phyloP scores from a whole-genome alignment of 2,113 vertebrate genomes.

The Chamaetylas fuelleborni region DNA sequence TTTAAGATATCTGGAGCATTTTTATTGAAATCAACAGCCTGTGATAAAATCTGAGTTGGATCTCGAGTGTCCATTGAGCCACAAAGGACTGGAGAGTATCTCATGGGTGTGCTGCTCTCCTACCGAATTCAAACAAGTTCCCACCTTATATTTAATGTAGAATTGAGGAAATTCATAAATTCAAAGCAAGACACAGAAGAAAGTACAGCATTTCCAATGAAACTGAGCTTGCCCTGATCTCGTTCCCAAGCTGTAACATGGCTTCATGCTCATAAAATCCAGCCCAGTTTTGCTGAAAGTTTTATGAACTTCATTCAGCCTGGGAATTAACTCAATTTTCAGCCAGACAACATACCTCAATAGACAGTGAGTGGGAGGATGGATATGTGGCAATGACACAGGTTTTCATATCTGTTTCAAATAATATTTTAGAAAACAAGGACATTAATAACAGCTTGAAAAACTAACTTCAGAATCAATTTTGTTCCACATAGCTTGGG shows the following conservation, averaged over 20 bases:
- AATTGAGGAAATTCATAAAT: background rate
- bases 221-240: background rate
- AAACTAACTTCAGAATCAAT: background rate
- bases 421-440: constrained; percentile 16
- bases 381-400: background rate
- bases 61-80: background rate
- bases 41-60: background rate
- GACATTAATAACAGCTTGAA: constrained; percentile 14
- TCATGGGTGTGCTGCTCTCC: background rate
- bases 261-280: background rate
- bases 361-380: constrained; percentile 6
- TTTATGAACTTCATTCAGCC: constrained; percentile 4
- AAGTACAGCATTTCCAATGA: background rate
- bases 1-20: background rate
- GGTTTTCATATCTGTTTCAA: constrained; percentile 1
- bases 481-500: background rate
- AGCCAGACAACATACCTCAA: background rate
- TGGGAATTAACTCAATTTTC: constrained; percentile 13
- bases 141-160: background rate
- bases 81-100: background rate
- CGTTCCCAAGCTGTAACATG: background rate
- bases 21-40: background rate
- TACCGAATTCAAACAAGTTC: background rate
- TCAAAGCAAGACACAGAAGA: background rate
- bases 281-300: background rate